These are phyloP conservation scores for Cephalotes varians DNA, from an alignment of 2,888 invertebrate genomes.

Conservation along the genomic window DNA sequence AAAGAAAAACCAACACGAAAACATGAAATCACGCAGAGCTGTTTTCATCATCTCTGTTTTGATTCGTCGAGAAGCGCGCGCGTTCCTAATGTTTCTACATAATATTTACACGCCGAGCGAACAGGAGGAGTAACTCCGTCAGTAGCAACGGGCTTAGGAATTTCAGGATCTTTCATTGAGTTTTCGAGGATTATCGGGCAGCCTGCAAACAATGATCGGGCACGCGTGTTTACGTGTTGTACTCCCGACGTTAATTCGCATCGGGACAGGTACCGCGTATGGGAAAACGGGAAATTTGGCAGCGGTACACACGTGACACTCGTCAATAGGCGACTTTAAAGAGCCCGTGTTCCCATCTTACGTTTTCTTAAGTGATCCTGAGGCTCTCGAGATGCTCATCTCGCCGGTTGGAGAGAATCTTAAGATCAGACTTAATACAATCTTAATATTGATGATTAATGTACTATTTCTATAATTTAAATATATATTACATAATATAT, in stretches of 20 bases:
- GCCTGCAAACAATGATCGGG: not conserved
- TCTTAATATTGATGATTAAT: not conserved
- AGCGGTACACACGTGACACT: constrained; percentile 55
- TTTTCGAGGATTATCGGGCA: not conserved
- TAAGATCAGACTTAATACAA: not conserved
- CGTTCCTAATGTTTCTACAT: not conserved
- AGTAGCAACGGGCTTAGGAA: not conserved
- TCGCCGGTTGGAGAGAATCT: not conserved
- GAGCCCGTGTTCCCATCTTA: not conserved
- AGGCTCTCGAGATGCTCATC: too few relatives aligned
- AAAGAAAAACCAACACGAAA: not conserved
- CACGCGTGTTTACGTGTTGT: constrained; percentile 24
- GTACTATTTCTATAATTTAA: not conserved
- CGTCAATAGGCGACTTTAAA: constrained; percentile 27
- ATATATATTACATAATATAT: not conserved
- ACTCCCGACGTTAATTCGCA: not conserved
- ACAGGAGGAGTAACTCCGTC: not conserved
- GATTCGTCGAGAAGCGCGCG: not conserved
- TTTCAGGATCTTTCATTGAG: constrained; percentile 12
- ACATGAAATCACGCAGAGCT: not conserved
- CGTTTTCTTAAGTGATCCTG: too few relatives aligned
- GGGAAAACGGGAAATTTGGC: constrained; percentile 48
- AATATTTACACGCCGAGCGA: not conserved
- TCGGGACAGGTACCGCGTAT: too few relatives aligned
- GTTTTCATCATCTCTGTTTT: not conserved